Percentiles rank a stretch among this genome's conserved stretches.
phyloP scores from a whole-genome alignment of 2,113 vertebrate genomes.

The Eidolon helvum region DNA sequence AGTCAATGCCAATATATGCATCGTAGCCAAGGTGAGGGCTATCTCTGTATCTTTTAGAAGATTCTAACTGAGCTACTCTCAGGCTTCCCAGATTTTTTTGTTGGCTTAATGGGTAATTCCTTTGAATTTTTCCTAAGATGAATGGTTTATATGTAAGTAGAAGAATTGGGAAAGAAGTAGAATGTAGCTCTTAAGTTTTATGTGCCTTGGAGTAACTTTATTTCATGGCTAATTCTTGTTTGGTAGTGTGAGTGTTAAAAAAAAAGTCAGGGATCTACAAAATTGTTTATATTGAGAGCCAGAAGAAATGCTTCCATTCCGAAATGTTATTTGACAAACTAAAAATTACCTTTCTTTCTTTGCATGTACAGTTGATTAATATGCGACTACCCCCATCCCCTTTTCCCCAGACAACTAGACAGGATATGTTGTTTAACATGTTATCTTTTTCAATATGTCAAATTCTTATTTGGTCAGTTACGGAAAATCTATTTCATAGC shows the following conservation, averaged over 20 bases:
- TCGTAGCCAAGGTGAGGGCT: neutral
- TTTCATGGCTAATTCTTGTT: constrained; percentile 32
- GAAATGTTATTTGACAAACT: constrained; percentile 3
- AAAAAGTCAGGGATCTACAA: neutral
- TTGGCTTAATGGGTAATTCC: neutral
- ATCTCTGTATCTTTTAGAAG: neutral
- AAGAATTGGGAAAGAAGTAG: neutral
- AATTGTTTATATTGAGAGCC: neutral
- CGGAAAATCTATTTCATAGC: neutral
- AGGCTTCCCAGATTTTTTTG: neutral
- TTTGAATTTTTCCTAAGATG: neutral
- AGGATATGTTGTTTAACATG: neutral
- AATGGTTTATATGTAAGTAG: neutral
- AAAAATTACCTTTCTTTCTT: neutral
- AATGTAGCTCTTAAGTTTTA: neutral
- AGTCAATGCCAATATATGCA: neutral
- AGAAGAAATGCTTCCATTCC: constrained; percentile 40
- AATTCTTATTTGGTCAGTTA: constrained; percentile 20
- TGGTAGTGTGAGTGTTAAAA: neutral
- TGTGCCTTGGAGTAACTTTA: neutral
- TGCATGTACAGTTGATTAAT: neutral
- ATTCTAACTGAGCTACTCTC: neutral
- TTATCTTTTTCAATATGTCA: neutral
- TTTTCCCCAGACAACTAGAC: neutral
- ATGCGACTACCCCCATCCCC: neutral